These are phyloP conservation scores for Meloidogyne floridensis DNA, from an alignment of 1,140 invertebrate genomes.

Conservation along the genomic window DNA sequence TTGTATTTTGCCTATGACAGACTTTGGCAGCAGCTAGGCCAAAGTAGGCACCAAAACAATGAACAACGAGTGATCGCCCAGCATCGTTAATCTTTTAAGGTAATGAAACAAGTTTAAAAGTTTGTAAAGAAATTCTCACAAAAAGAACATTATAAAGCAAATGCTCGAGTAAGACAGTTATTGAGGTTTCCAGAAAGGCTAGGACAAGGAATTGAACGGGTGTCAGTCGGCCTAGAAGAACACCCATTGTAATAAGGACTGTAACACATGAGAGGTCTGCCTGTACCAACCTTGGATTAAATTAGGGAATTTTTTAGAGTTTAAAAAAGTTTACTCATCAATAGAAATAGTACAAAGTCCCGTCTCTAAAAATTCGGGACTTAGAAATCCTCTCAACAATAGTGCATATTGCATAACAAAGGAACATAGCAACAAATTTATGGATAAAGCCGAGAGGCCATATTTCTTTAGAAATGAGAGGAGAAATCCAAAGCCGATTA, in stretches of 20 bases:
- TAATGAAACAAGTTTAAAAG: background rate
- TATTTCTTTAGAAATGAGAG: slow-evolving; percentile 70
- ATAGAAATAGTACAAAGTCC: slow-evolving; percentile 61
- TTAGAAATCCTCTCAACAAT: slow-evolving; percentile 59
- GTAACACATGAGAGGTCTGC: slow-evolving; percentile 70
- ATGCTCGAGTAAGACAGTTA: slow-evolving; percentile 67
- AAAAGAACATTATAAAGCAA: slow-evolving; percentile 64
- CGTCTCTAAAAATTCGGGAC: slow-evolving; percentile 51
- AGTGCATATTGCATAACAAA: slow-evolving; percentile 61
- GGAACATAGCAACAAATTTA: slow-evolving; percentile 78
- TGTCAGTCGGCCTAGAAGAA: slow-evolving; percentile 68
- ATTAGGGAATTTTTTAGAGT: background rate
- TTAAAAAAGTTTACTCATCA: slow-evolving; percentile 56
- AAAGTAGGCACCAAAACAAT: slow-evolving; percentile 93
- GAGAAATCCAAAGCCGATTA: slow-evolving; percentile 54
- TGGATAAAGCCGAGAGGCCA: slow-evolving; percentile 82
- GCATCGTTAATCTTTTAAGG: slow-evolving; percentile 70
- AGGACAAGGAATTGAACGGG: slow-evolving; percentile 68
- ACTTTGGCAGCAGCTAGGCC: slow-evolving; percentile 66
- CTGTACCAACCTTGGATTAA: slow-evolving; percentile 62
- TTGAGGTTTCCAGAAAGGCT: slow-evolving; percentile 68
- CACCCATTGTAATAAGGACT: slow-evolving; percentile 71
- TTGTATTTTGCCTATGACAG: slow-evolving; percentile 42
- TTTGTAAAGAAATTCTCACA: slow-evolving; percentile 20
- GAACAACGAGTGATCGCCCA: slow-evolving; percentile 87